Base-by-base conservation (phyloP, 2,797 vertebrate species). In the Oreortyx pictus region DNA sequence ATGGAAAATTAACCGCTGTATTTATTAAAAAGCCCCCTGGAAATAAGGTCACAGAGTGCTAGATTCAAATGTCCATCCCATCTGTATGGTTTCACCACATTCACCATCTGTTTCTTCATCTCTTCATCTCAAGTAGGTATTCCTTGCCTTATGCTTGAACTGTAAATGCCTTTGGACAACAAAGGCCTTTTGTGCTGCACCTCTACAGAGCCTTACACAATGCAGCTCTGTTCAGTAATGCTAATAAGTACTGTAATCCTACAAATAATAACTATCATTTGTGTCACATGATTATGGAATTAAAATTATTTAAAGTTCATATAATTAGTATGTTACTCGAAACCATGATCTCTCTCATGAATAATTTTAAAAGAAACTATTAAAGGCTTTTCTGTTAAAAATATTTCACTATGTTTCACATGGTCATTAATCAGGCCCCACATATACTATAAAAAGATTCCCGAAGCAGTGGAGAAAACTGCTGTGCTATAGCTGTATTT, bases 361-460 rank as follows among this genome's bases (percentile, higher is more conserved):
- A 89, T 83, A 76, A 90, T n/a, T 86, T 72, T 0, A n/a, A 73
- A 95, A 88, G 3, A 72, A 82, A 76, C 23, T 35, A 29, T 83
- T 89, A 50, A 13, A 83, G 25, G 31, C 67, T 88, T 92, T 93
- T 92, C 67, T 92, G 62, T 65, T 89, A 70, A 86, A 89, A 82
- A 83, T 88, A 93, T 70, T 93, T 83, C 62, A 78, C 50, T 49
- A 10, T 59, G 27, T 67, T 95, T 71, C 76, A 66, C 24, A 29
- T n/a, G 52, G 76, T 52, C 82, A 92, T 94, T 89, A 93, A 94
- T 92, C 89, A 92, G 90, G 43, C 35, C 65, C 50, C 22, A 93
- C 0, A 2, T 29, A 78, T 33, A 76, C 49, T 92, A 87, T 73
- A 90, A 76, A 93, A 96, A 92, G 46, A 56, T 94, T 89, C 76